phyloP scores from a whole-genome alignment of 2,113 vertebrate genomes.

The Lasiurus cinereus region DNA sequence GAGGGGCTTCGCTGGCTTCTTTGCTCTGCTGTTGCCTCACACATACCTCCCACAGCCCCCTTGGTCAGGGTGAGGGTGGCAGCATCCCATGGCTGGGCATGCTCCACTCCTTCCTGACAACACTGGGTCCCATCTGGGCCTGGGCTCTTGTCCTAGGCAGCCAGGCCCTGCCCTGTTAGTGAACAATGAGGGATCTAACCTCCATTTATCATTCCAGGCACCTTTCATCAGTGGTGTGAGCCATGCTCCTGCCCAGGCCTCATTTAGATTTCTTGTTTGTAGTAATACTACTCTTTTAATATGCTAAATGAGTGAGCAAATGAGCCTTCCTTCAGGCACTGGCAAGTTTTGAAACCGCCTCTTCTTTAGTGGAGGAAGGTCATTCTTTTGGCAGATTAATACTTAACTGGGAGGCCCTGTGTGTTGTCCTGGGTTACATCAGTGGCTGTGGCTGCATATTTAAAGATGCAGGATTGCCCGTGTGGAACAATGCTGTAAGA shows the following conservation, averaged over 20 bases:
- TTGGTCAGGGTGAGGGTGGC: neutral
- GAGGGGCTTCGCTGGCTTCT: neutral
- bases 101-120: accelerated
- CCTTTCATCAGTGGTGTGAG: slow-evolving; percentile 84
- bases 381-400: slow-evolving; percentile 78
- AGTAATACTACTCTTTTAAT: slow-evolving; percentile 88
- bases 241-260: slow-evolving; percentile 79
- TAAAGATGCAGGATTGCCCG: slow-evolving; percentile 7
- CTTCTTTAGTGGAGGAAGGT: slow-evolving; percentile 84
- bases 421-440: slow-evolving; percentile 73
- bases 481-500: slow-evolving; percentile 7
- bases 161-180: slow-evolving; percentile 68
- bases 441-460: slow-evolving; percentile 63
- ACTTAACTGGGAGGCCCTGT: slow-evolving; percentile 67
- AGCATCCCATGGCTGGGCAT: accelerated
- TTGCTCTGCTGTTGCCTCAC: neutral
- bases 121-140: accelerated
- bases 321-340: slow-evolving; percentile 78
- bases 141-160: accelerated
- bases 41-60: neutral
- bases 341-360: slow-evolving; percentile 71
- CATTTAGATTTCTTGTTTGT: slow-evolving; percentile 87
- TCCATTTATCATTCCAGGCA: slow-evolving; percentile 72
- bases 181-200: slow-evolving; percentile 61
- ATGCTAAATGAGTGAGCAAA: slow-evolving; percentile 86